Base-by-base conservation (phyloP, 2,797 vertebrate genomes). In the Serranus cabrilla region DNA sequence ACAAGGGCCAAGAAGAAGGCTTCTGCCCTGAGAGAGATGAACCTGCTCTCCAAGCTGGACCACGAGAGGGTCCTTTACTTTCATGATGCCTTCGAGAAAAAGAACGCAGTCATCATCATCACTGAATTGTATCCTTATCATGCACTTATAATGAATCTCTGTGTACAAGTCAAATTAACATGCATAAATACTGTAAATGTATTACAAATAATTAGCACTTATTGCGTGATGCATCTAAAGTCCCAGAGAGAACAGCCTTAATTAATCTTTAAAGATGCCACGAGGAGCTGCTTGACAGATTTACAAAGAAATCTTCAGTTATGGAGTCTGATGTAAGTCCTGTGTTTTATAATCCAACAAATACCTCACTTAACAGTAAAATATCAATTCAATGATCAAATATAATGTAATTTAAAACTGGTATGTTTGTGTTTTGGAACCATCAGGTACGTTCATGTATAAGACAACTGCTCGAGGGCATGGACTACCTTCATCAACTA, bases 11-110 rank as follows among this genome's bases (percentile, higher is more conserved):
- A 97, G 89, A 96, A 94, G 63, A 99, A 97, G 88, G 87, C 85
- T 3, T 97, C 96, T 0, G 97, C 97, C 0, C 91, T 96, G 72
- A 94, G 95, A 61, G 98, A 99, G 83, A 94, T 97, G 90, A 95
- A 92, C 56, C 93, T 99, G 68, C 94, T 99, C 42, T 97, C 98
- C 4, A 95, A 93, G 77, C 94, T 99, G 66, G 97, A 99, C 82
- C 97, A 99, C 0, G 97, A 98, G 83, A 96, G 95, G 59, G 87
- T 99, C 0, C 90, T 98, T 74, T 97, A 96, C 89, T 99, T 99
- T 90, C 98, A 98, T 0, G 98, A 99, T 0, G 97, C 97, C 74
- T 99, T 99, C 0, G 97, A 99, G 94, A 98, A 98, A 87, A 98
- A 96, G 91, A 98, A 96, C 0, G 95, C 96, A 0, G 93, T 98